phyloP scores from a whole-genome alignment of 2,113 vertebrate genomes.

The Gnathonemus longibarbis region DNA sequence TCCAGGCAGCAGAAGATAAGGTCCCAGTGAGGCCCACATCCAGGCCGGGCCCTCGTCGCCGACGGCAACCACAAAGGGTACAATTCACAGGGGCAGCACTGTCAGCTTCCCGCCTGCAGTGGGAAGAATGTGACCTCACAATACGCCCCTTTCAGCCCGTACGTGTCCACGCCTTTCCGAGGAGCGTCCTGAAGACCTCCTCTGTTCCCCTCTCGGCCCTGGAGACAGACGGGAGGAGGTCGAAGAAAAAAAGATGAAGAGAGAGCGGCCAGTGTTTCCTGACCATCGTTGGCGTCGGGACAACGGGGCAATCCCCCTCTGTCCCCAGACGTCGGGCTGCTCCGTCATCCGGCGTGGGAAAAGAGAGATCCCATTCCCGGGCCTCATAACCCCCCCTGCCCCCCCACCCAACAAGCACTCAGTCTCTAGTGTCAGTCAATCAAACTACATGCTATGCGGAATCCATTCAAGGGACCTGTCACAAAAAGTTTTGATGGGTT shows the following conservation, averaged over 20 bases:
- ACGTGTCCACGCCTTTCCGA: slow-evolving; percentile 52
- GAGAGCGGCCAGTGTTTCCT: slow-evolving; percentile 21
- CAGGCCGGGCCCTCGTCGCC: slow-evolving; percentile 62
- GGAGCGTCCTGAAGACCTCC: slow-evolving; percentile 55
- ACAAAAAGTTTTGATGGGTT: neutral
- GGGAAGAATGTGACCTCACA: slow-evolving; percentile 72
- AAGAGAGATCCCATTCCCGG: neutral
- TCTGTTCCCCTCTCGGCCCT: slow-evolving; percentile 48
- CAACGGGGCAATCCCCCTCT: neutral
- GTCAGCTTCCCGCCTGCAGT: slow-evolving; percentile 58
- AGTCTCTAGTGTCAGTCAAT: slow-evolving; percentile 3
- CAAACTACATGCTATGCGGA: neutral
- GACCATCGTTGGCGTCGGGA: neutral
- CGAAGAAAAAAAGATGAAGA: slow-evolving; percentile 36
- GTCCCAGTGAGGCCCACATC: slow-evolving; percentile 54
- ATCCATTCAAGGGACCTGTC: neutral
- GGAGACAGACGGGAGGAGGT: slow-evolving; percentile 45
- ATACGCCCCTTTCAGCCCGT: slow-evolving; percentile 65
- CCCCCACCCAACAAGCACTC: neutral
- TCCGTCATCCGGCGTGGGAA: slow-evolving; percentile 7
- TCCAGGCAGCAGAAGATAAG: slow-evolving; percentile 56
- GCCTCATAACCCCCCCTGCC: neutral
- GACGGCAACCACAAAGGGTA: slow-evolving; percentile 65
- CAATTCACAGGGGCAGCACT: slow-evolving; percentile 66
- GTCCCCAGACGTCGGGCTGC: neutral